Conservation (phyloP, 2,888 invertebrate species). For the Cephus pulcher region DNA sequence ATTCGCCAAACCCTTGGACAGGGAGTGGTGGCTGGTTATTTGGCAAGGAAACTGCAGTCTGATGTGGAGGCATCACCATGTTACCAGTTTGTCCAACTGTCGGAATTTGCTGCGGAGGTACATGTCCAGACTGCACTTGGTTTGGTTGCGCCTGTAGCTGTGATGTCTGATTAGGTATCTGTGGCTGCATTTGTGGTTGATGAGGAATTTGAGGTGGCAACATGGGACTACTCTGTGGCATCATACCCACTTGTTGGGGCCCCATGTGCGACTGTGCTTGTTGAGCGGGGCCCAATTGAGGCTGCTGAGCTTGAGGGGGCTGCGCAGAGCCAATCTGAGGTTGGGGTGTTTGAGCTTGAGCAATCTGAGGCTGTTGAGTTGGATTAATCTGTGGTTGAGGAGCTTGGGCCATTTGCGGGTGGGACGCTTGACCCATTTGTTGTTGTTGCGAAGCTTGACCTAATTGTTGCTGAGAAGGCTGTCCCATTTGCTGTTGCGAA, state of each 20-base stretch:
- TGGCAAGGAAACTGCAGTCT: conserved; percentile 40
- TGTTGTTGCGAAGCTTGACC: conserved; percentile 33
- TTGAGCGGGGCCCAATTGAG: conserved; percentile 18
- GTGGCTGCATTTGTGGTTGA: conserved; percentile 46
- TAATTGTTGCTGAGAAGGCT: conserved; percentile 45
- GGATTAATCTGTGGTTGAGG: conserved; percentile 35
- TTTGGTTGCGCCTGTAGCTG: conserved; percentile 28
- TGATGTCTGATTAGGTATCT: conserved; percentile 30
- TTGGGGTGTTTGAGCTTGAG: conserved; percentile 53
- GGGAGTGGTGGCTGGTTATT: conserved; percentile 36
- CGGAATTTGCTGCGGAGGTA: conserved; percentile 39
- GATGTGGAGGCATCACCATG: conserved; percentile 41
- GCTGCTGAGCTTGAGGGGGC: conserved; percentile 45
- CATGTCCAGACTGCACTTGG: conserved; percentile 17
- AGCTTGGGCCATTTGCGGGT: conserved; percentile 25
- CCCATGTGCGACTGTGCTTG: conserved; percentile 24
- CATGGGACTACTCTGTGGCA: conserved; percentile 47
- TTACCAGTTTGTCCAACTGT: conserved; percentile 45
- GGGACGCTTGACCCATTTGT: conserved; percentile 26
- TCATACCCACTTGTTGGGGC: conserved; percentile 37
- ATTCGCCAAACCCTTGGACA: conserved; percentile 47
- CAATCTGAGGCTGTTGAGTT: conserved; percentile 35
- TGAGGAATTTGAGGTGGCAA: conserved; percentile 51
- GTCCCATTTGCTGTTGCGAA: conserved; percentile 33
- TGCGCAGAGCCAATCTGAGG: conserved; percentile 43